A percentile compares a stretch with the other conserved stretches of the same genome.
These are phyloP conservation scores for Limnephilus marmoratus DNA, from an alignment of 2,888 invertebrate genomes.

Conservation along the genomic window DNA sequence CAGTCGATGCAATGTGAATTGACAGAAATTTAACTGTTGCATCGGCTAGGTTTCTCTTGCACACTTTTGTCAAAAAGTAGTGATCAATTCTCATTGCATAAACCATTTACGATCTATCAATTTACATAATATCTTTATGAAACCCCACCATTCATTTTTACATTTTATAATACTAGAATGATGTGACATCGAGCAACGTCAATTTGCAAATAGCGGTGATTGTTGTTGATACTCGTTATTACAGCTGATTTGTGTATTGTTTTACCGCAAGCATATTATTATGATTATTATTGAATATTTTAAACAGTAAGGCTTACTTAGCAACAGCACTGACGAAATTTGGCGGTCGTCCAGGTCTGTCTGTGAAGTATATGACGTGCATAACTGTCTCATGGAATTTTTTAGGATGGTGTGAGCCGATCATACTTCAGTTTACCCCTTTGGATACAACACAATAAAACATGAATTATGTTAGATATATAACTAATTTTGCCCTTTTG, in stretches of 20 bases:
- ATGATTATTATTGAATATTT: too few species aligned
- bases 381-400: background rate
- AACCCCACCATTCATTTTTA: background rate
- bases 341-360: too few species aligned
- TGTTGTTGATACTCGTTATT: too few species aligned
- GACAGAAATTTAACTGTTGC: background rate
- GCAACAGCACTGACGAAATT: too few species aligned
- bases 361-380: background rate
- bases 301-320: too few species aligned
- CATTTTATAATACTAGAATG: background rate
- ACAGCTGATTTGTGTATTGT: too few species aligned
- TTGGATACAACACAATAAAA: background rate
- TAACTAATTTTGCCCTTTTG: conserved; percentile 62
- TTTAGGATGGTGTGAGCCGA: background rate
- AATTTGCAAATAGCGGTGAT: too few species aligned
- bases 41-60: background rate
- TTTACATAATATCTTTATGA: background rate
- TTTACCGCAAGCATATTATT: too few species aligned
- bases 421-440: background rate
- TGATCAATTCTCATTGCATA: background rate
- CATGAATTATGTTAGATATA: background rate
- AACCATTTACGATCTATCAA: background rate
- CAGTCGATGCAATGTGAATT: background rate
- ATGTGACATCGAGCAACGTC: background rate
- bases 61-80: background rate